phyloP scores from a whole-genome alignment of 2,797 vertebrate genomes.

The Acrocephalus scirpaceus region DNA sequence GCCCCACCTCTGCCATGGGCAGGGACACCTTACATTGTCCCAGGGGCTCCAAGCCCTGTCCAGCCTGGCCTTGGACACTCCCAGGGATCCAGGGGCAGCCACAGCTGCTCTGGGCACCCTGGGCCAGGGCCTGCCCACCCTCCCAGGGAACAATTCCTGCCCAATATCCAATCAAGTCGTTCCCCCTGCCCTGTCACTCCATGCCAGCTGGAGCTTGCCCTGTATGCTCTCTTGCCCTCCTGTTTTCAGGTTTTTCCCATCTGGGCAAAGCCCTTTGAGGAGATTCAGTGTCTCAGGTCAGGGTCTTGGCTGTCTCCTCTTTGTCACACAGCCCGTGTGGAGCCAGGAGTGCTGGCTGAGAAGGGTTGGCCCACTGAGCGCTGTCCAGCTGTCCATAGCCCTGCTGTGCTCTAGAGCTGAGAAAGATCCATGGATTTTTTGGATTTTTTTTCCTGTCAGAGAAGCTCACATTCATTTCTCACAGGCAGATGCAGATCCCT shows the following conservation, averaged over 20 bases:
- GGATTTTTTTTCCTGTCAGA: background rate
- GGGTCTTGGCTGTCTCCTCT: background rate
- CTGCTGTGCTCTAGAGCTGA: background rate
- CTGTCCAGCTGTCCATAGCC: background rate
- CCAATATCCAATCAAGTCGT: background rate
- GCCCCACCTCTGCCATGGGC: background rate
- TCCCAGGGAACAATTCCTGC: accelerated
- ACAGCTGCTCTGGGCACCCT: background rate
- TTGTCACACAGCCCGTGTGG: background rate
- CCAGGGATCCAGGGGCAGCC: background rate
- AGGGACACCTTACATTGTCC: background rate
- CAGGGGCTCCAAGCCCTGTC: accelerated
- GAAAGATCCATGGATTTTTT: background rate
- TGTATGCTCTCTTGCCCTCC: background rate
- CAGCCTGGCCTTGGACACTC: accelerated
- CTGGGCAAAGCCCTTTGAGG: background rate
- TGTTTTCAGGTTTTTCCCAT: background rate
- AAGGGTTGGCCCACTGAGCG: background rate
- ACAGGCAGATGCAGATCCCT: background rate
- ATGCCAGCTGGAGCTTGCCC: background rate
- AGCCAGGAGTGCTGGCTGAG: background rate
- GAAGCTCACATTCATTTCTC: background rate
- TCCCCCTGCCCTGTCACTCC: background rate
- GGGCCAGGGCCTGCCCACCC: background rate
- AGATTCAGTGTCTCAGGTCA: background rate